Conservation (phyloP, 35 echinoderm and acorn worm genomes). For the Apostichopus californicus region DNA sequence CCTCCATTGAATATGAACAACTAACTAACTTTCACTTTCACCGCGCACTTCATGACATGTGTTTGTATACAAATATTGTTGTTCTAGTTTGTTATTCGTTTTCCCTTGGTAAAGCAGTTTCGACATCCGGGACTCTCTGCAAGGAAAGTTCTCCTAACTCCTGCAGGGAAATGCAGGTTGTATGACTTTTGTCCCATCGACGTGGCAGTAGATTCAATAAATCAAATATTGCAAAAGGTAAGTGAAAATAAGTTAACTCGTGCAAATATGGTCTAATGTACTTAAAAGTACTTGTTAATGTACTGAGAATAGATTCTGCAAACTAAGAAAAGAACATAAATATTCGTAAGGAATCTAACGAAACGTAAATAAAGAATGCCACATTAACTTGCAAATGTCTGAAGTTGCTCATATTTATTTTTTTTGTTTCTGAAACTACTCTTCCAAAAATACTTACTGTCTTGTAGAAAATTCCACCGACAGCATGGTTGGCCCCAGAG, state of each 20-base stretch:
- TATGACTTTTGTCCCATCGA: not conserved
- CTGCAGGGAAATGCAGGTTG: not conserved
- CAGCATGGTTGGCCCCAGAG: not conserved
- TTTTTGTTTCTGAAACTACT: not conserved
- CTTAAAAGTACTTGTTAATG: not conserved
- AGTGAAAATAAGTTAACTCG: not conserved
- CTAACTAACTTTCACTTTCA: too few species aligned
- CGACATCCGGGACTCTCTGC: not conserved
- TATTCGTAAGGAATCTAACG: not conserved
- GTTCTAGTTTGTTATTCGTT: too few species aligned
- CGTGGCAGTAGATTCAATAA: not conserved
- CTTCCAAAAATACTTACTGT: not conserved
- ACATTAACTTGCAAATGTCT: not conserved
- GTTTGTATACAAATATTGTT: too few species aligned
- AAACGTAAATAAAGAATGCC: not conserved
- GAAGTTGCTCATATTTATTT: not conserved
- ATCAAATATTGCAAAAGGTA: conserved; percentile 4
- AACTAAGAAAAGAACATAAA: not conserved
- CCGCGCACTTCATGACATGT: too few species aligned
- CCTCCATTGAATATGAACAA: too few species aligned
- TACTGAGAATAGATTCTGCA: not conserved
- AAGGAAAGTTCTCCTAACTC: not conserved
- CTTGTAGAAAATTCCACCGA: not conserved
- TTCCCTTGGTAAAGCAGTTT: not conserved
- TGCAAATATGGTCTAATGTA: not conserved